phyloP scores from a whole-genome alignment of 35 echinoderm and acorn worm species.

The Stichopus chloronotus region DNA sequence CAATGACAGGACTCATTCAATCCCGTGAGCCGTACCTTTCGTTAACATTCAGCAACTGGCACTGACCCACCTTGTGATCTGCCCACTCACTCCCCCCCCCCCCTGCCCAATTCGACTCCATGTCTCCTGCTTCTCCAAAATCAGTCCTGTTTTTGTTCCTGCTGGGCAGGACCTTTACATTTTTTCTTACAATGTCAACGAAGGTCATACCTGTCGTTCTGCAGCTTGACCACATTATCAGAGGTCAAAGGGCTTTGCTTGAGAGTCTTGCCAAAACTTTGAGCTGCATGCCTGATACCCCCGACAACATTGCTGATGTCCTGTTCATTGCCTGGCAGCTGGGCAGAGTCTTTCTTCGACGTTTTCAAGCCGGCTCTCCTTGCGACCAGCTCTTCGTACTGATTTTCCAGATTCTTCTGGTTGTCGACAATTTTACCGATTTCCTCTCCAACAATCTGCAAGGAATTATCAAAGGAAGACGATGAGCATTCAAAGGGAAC shows the following conservation, averaged over 20 bases:
- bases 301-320: slow-evolving; percentile 88
- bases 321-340: slow-evolving; percentile 66
- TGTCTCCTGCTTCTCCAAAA: background rate
- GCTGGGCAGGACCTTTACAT: too few relatives aligned
- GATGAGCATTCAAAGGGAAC: too few relatives aligned
- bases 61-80: background rate
- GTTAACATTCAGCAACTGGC: too few relatives aligned
- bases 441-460: slow-evolving; percentile 98
- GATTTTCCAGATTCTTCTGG: slow-evolving; percentile 85
- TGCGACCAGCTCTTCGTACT: slow-evolving; percentile 86
- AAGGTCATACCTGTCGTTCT: slow-evolving; percentile 83
- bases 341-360: slow-evolving; percentile 67
- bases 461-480: too few relatives aligned
- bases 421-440: slow-evolving; percentile 90
- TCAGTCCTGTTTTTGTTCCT: background rate
- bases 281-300: slow-evolving; percentile 73
- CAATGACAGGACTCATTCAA: too few relatives aligned
- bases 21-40: too few relatives aligned
- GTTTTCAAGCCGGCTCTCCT: slow-evolving; percentile 79
- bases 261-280: slow-evolving; percentile 86
- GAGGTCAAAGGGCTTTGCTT: slow-evolving; percentile 96
- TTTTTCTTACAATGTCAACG: background rate
- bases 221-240: slow-evolving; percentile 89
- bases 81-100: too few relatives aligned
- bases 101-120: background rate